These are phyloP conservation scores for Drosophila colorata DNA, from an alignment of 2,888 invertebrate genomes.

Conservation along the genomic window DNA sequence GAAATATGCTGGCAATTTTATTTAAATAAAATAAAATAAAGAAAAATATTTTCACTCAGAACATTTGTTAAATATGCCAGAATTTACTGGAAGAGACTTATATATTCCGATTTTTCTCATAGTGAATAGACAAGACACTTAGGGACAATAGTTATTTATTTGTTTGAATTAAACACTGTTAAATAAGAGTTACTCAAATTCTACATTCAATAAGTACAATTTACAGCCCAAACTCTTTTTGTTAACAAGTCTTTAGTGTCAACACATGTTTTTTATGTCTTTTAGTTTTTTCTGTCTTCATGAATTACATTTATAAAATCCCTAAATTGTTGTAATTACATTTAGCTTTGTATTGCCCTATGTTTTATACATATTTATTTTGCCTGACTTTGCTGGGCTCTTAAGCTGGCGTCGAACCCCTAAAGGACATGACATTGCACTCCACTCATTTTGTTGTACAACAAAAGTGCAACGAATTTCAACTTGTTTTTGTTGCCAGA, in stretches of 20 bases:
- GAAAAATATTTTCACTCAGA: neutral
- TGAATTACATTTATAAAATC: slow-evolving; percentile 9
- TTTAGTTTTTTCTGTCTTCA: neutral
- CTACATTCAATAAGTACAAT: neutral
- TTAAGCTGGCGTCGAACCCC: slow-evolving; percentile 36
- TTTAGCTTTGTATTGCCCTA: neutral
- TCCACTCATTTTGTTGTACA: slow-evolving; percentile 17
- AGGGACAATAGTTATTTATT: no score
- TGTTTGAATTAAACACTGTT: no score
- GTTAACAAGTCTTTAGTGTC: neutral
- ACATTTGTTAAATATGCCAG: neutral
- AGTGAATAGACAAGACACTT: neutral
- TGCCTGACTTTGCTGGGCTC: slow-evolving; percentile 24
- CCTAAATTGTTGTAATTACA: slow-evolving; percentile 43
- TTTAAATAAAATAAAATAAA: neutral
- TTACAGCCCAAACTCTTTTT: neutral
- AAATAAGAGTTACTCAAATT: neutral
- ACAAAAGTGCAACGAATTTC: slow-evolving; percentile 20
- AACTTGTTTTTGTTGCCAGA: slow-evolving; percentile 15
- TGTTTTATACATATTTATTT: slow-evolving; percentile 10
- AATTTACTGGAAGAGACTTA: neutral
- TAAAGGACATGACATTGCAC: slow-evolving; percentile 40
- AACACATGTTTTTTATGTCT: neutral
- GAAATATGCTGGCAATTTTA: neutral
- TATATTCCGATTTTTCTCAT: no score